A percentile compares a stretch with the other conserved stretches of the same genome.
phyloP scores from a whole-genome alignment of 2,797 vertebrate species.

The Pseudochirops cupreus region DNA sequence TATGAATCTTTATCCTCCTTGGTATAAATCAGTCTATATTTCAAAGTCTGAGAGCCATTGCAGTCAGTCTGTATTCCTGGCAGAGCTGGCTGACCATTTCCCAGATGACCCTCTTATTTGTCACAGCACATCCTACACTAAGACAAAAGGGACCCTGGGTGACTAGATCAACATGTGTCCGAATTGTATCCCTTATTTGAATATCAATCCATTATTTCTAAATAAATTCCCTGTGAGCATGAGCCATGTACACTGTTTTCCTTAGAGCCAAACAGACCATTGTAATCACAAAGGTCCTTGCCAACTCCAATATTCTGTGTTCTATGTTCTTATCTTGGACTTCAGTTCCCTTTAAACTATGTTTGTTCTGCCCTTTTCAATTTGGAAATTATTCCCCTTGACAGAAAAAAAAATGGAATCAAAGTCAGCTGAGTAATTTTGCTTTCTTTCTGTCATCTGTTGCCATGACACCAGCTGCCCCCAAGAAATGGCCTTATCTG shows the following conservation, averaged over 20 bases:
- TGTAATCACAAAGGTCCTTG: not conserved
- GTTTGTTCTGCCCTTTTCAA: not conserved
- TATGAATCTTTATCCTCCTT: not conserved
- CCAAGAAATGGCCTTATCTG: not conserved
- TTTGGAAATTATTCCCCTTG: not conserved
- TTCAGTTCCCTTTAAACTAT: not conserved
- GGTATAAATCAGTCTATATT: not conserved
- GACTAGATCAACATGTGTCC: not conserved
- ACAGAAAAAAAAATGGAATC: not conserved
- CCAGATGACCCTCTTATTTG: not conserved
- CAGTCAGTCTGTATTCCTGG: not conserved
- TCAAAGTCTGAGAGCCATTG: not conserved
- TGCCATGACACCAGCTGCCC: not conserved
- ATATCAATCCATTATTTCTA: not conserved
- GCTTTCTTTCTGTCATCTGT: not conserved
- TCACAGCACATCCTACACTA: not conserved
- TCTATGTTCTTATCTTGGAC: not conserved
- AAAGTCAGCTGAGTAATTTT: not conserved
- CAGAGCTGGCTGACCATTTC: not conserved
- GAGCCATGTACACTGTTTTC: not conserved
- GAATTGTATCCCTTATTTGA: not conserved
- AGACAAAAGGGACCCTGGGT: not conserved
- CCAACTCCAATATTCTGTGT: not conserved
- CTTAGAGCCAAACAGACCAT: not conserved
- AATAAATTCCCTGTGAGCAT: not conserved